A percentile compares a stretch with the other conserved stretches of the same genome.
These are phyloP conservation scores for Ploceus nigricollis DNA, from an alignment of 2,113 vertebrate genomes.

Conservation along the genomic window DNA sequence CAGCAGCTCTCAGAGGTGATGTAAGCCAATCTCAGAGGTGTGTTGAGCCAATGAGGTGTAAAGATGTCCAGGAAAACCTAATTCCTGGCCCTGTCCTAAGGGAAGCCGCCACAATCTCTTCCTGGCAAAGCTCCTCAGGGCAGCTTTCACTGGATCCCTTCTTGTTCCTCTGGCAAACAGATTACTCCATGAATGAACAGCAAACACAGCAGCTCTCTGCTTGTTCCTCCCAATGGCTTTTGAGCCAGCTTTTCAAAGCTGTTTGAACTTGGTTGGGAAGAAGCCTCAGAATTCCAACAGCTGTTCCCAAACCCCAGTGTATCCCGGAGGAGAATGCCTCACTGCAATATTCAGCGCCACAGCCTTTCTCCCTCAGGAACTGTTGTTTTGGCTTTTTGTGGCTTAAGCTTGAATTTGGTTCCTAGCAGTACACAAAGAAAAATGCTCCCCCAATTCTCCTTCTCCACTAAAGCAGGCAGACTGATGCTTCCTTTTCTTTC, in stretches of 20 bases:
- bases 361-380: not conserved
- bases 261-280: not conserved
- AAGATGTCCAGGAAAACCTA: not conserved
- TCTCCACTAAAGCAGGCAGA: not conserved
- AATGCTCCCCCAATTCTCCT: not conserved
- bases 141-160: not conserved
- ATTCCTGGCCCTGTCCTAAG: not conserved
- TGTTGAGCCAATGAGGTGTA: rapidly evolving
- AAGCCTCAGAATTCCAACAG: not conserved
- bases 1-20: not conserved
- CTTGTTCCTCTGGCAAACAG: not conserved
- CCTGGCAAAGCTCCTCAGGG: not conserved
- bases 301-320: not conserved
- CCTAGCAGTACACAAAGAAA: not conserved
- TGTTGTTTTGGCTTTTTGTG: not conserved
- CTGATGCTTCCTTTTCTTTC: slow-evolving; percentile 42
- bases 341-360: not conserved
- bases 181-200: not conserved
- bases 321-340: not conserved
- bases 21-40: not conserved
- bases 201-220: not conserved
- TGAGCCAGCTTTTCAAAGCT: not conserved
- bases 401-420: not conserved
- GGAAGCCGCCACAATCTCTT: not conserved
- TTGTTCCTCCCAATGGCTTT: not conserved